Base-by-base conservation (phyloP, 2,113 vertebrate genomes). In the Oplegnathus fasciatus region DNA sequence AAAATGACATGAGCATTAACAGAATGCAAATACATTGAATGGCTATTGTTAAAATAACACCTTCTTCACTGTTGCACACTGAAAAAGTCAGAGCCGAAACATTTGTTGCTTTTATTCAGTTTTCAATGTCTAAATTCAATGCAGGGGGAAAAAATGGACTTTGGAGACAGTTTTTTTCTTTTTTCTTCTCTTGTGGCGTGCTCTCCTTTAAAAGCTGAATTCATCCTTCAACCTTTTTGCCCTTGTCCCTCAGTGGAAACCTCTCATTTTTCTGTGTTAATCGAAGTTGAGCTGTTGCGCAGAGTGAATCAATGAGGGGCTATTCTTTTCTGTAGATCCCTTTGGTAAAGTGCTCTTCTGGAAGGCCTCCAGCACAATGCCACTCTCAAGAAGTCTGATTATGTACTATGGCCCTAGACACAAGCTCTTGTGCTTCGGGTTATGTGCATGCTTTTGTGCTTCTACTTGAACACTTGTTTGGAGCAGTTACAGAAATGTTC, bases 301-400 rank as follows among this genome's bases (percentile, higher is more conserved):
- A 30, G 34, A 76, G 44, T 44, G 69, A 87, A 93, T 92, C 89
- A 86, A 92, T 92, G 75, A 78, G 15, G 34, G 68, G 44, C 79
- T 83, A 75, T 82, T 92, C 82, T 75, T 86, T 74, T 55, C 79
- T 30, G 46, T 46, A 67, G 52, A 70, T 37, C 30, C 40, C 62
- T 85, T 34, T 67, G 80, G 48, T 61, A 80, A 78, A 90, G 84
- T 83, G 85, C 80, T 75, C 74, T 70, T 76, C 80, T 91, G 85
- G 85, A 88, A 54, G 48, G 34, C 66, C 66, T 85, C 80, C 87
- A 90, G 85, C 73, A 46, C 73, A 70, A 48, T 77, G 76, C 82
- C 18, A 60, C 82, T 82, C 50, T 90, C 80, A 73, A 71, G 55
- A 82, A n/a, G 60, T 78, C 80, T 80, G 65, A 86, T 80, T 37